Percentiles rank a stretch among this genome's conserved stretches.
These are phyloP conservation scores for Brachylomia viminalis DNA, from an alignment of 2,888 invertebrate species.

Conservation along the genomic window DNA sequence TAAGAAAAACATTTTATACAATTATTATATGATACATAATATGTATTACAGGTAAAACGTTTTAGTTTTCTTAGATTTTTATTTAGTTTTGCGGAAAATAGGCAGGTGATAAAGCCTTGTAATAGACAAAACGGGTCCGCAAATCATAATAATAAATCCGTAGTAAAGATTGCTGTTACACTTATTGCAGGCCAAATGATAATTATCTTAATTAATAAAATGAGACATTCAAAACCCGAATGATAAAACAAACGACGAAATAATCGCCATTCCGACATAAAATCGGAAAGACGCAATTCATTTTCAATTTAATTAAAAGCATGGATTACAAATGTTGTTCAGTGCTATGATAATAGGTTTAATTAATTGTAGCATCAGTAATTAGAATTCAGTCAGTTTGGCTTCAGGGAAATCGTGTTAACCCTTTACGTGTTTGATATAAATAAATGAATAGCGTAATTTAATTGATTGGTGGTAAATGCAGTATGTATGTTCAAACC, in stretches of 20 bases:
- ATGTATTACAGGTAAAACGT: neutral
- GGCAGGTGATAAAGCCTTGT: neutral
- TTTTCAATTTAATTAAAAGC: constrained; percentile 6
- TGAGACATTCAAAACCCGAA: neutral
- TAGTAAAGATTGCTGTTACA: no score
- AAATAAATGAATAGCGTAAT: constrained; percentile 37
- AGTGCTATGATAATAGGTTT: neutral
- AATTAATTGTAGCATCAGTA: constrained; percentile 17
- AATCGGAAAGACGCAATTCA: neutral
- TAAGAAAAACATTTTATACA: no score
- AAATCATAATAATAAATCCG: neutral
- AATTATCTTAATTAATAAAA: neutral
- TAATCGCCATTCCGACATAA: neutral
- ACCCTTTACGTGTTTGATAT: constrained; percentile 23
- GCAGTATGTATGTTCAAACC: constrained; percentile 3
- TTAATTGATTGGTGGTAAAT: constrained; percentile 28
- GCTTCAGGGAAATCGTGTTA: constrained; percentile 23
- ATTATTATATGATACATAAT: no score
- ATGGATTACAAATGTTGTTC: neutral
- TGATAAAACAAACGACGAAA: neutral
- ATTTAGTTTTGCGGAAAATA: neutral
- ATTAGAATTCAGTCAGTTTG: constrained; percentile 22
- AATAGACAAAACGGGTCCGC: no score
- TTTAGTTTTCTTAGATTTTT: neutral
- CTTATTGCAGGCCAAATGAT: neutral